Evolutionary conservation across 1,140 invertebrate genomes (phyloP).

Genomic region (Aradophagus sp.): DNA sequence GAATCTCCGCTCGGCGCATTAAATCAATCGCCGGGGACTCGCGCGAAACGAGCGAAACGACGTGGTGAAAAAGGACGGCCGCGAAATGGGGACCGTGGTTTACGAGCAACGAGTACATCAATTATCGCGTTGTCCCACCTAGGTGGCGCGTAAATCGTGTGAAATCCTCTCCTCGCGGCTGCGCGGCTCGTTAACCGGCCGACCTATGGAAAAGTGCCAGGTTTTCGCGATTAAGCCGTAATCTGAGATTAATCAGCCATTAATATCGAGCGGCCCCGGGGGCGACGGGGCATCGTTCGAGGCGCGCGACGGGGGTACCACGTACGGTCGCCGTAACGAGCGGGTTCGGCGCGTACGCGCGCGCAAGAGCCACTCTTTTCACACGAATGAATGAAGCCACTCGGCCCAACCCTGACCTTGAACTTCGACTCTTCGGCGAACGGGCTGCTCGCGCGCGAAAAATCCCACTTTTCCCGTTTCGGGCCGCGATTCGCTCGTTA

Average conservation of each 20-base stretch:
- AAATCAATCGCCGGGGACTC: slow-evolving; percentile 11
- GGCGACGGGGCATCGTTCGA: slow-evolving; percentile 33
- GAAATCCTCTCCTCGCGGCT: slow-evolving; percentile 38
- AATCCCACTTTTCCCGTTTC: slow-evolving; percentile 24
- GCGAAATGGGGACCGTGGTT: slow-evolving; percentile 10
- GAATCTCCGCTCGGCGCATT: slow-evolving; percentile 2
- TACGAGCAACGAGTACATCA: slow-evolving; percentile 41
- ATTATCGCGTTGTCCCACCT: slow-evolving; percentile 29
- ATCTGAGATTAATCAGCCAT: slow-evolving; percentile 59
- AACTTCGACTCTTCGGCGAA: slow-evolving; percentile 53
- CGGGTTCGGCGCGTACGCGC: slow-evolving; percentile 28
- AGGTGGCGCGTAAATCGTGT: slow-evolving; percentile 37
- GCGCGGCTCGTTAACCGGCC: slow-evolving; percentile 52
- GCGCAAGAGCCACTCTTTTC: slow-evolving; percentile 59
- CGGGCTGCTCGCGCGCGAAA: slow-evolving; percentile 29
- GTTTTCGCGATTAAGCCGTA: slow-evolving; percentile 59
- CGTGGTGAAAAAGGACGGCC: slow-evolving; percentile 21
- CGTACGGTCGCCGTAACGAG: slow-evolving; percentile 46
- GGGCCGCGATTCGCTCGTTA: slow-evolving; percentile 43
- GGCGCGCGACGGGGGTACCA: slow-evolving; percentile 36
- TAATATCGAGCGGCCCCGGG: slow-evolving; percentile 45
- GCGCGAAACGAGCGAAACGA: slow-evolving; percentile 13
- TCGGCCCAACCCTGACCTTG: slow-evolving; percentile 67
- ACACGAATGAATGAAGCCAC: slow-evolving; percentile 69
- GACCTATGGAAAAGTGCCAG: slow-evolving; percentile 37